Conservation (phyloP, 2,888 invertebrate genomes). For the Amorpha juglandis region DNA sequence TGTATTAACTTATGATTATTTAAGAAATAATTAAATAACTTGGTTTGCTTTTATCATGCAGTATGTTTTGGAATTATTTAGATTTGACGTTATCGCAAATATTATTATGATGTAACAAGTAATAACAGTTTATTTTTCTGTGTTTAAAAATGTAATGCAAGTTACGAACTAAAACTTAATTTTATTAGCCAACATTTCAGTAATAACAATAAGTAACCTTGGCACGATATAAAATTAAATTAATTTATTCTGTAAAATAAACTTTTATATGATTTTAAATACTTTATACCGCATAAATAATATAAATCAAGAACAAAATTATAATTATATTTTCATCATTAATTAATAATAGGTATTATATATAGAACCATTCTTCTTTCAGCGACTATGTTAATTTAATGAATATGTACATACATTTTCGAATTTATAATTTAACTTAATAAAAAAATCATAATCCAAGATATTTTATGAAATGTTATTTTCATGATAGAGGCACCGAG, state of each 20-base stretch:
- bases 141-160: constrained; percentile 7
- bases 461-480: neutral
- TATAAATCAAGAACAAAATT: too few species aligned
- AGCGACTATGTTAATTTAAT: too few species aligned
- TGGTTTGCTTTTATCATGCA: neutral
- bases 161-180: neutral
- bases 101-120: constrained; percentile 25
- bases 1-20: neutral
- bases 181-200: neutral
- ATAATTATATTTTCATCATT: too few species aligned
- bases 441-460: too few species aligned
- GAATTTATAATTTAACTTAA: neutral
- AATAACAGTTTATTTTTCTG: constrained; percentile 11
- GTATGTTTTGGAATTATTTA: constrained; percentile 22
- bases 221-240: neutral
- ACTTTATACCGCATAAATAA: too few species aligned
- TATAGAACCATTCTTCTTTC: too few species aligned
- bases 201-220: neutral
- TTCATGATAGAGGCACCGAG: neutral
- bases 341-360: too few species aligned
- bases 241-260: too few species aligned
- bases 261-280: too few species aligned
- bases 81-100: constrained; percentile 41
- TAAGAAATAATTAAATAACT: neutral
- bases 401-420: too few species aligned